Percentiles rank a stretch among this genome's conserved stretches.
Conservation (phyloP, 35 echinoderm and acorn worm species). For the Ophioderma brevispina region DNA sequence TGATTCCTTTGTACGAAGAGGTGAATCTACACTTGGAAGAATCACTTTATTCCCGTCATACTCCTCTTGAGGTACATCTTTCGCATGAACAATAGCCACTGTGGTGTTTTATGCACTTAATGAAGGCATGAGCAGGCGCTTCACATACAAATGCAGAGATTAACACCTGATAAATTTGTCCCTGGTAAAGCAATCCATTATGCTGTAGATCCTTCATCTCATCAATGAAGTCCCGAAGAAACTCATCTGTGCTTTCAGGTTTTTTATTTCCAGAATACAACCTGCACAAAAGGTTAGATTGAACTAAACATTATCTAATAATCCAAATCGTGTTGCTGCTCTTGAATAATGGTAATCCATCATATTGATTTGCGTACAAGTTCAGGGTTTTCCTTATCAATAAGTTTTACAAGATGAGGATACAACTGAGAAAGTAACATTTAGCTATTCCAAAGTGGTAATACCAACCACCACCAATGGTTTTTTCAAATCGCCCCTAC, state of each 20-base stretch:
- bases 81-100: conserved; percentile 63
- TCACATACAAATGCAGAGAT: conserved; percentile 76
- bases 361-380: conserved; percentile 45
- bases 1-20: conserved; percentile 31
- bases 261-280: conserved; percentile 54
- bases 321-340: conserved; percentile 25
- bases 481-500: neutral
- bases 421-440: neutral
- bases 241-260: conserved; percentile 37
- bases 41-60: conserved; percentile 5
- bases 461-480: conserved; percentile 42
- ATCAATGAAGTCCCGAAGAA: conserved; percentile 49
- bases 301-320: neutral
- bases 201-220: conserved; percentile 19
- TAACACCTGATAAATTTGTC: conserved; percentile 3
- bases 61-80: conserved; percentile 40
- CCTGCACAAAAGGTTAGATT: conserved; percentile 48
- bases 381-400: neutral
- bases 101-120: conserved; percentile 52
- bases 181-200: conserved; percentile 24
- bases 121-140: conserved; percentile 63
- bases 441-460: conserved; percentile 60
- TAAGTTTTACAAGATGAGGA: neutral
- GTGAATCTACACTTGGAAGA: conserved; percentile 25
- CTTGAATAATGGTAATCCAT: conserved; percentile 78